phyloP scores from a whole-genome alignment of 2,888 invertebrate genomes.

The Liodrosophila aerea region DNA sequence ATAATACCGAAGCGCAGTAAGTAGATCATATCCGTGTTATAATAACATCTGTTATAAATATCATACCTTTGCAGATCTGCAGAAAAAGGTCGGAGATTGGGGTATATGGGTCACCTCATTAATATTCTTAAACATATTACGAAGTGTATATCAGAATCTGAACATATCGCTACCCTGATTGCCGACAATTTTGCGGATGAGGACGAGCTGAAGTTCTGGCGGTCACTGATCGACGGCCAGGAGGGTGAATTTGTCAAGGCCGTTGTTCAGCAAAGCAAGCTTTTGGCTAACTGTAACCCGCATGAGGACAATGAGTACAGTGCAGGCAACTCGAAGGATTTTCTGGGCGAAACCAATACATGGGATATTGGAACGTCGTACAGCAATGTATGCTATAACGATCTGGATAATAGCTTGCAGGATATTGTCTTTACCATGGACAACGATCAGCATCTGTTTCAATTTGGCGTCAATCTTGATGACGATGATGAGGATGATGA shows the following conservation, averaged over 20 bases:
- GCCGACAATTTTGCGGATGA: conserved; percentile 83
- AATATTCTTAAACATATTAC: conserved; percentile 85
- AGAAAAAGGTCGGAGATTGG: conserved; percentile 84
- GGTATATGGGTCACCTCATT: conserved; percentile 87
- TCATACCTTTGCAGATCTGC: conserved; percentile 80
- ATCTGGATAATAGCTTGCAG: conserved; percentile 58
- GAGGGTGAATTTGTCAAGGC: conserved; percentile 79
- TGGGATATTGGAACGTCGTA: conserved; percentile 47
- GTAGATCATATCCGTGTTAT: conserved; percentile 77
- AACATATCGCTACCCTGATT: conserved; percentile 84
- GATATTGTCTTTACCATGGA: conserved; percentile 75
- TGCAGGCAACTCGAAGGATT: conserved; percentile 74
- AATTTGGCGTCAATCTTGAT: conserved; percentile 65
- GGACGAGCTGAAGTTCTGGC: conserved; percentile 83
- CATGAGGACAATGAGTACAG: conserved; percentile 77
- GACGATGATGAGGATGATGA: conserved; percentile 75
- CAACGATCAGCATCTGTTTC: conserved; percentile 72
- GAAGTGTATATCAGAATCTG: conserved; percentile 81
- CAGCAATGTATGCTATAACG: conserved; percentile 59
- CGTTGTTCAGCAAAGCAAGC: conserved; percentile 77
- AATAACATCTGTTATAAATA: not conserved
- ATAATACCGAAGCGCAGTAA: conserved; percentile 90
- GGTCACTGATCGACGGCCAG: conserved; percentile 78
- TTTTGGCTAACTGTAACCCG: conserved; percentile 81
- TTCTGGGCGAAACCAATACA: conserved; percentile 45